A percentile compares a stretch with the other conserved stretches of the same genome.
These are phyloP conservation scores for Mareca strepera DNA, from an alignment of 2,797 vertebrate genomes.

Conservation along the genomic window DNA sequence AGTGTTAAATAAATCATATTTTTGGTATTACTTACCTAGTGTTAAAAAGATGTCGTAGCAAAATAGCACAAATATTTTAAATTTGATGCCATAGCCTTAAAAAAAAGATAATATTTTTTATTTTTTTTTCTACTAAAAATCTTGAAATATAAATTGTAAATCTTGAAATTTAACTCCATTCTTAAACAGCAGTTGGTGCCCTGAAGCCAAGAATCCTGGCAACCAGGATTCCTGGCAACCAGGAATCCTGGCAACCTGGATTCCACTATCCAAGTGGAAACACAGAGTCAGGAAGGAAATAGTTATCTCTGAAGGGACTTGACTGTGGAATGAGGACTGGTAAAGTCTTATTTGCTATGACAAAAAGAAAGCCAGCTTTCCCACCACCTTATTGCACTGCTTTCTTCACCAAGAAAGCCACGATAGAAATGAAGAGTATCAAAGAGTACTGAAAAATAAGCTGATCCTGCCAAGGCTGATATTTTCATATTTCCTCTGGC, in stretches of 20 bases:
- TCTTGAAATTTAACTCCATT: not conserved
- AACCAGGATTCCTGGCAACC: not conserved
- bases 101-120: not conserved
- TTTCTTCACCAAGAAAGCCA: conserved; percentile 11
- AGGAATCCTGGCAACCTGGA: not conserved
- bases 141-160: not conserved
- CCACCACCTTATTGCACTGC: not conserved
- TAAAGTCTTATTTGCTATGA: not conserved
- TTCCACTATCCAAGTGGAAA: not conserved
- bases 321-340: not conserved
- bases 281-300: not conserved
- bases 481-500: not conserved
- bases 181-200: not conserved
- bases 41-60: not conserved
- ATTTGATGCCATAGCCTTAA: not conserved
- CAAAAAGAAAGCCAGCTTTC: conserved; percentile 15
- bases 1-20: not conserved
- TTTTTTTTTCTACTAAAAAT: not conserved
- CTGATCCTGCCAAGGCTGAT: not conserved
- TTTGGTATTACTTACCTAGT: not conserved
- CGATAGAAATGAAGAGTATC: not conserved
- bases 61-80: not conserved
- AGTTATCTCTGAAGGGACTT: not conserved
- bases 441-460: conserved; percentile 22
- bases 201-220: not conserved